Conservation (phyloP, 2,113 vertebrate genomes). For the Pituophis catenifer region DNA sequence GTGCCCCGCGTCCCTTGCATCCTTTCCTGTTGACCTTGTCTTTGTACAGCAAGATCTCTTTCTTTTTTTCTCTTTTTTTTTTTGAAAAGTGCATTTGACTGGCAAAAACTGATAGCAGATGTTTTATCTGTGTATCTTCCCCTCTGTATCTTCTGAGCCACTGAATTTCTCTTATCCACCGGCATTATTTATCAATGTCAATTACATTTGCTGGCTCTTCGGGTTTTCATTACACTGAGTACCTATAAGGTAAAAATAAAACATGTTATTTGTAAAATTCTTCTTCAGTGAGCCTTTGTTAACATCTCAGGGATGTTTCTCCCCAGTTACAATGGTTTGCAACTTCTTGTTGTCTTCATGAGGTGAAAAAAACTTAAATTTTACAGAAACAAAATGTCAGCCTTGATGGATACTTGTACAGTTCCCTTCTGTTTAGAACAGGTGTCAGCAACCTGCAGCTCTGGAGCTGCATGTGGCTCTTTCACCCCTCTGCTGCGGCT, state of each 20-base stretch:
- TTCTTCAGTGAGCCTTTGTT: constrained; percentile 48
- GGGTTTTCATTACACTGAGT: constrained; percentile 55
- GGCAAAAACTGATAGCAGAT: constrained; percentile 27
- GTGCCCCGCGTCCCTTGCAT: too few relatives aligned
- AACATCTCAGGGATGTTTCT: constrained; percentile 39
- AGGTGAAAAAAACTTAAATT: constrained; percentile 29
- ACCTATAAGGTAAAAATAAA: constrained; percentile 57
- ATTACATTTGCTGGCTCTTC: constrained; percentile 51
- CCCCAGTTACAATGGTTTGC: constrained; percentile 51
- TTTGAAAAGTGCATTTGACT: constrained; percentile 43
- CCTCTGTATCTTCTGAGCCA: constrained; percentile 23
- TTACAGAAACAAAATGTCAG: constrained; percentile 45
- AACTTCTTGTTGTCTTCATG: constrained; percentile 35
- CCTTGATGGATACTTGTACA: constrained; percentile 18
- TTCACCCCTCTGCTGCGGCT: too few relatives aligned
- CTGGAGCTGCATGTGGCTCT: too few relatives aligned
- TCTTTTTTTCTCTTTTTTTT: background rate
- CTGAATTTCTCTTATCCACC: constrained; percentile 44
- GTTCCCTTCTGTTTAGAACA: constrained; percentile 24
- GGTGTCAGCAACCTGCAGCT: too few relatives aligned
- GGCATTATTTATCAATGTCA: constrained; percentile 48
- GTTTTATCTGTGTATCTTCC: constrained; percentile 27
- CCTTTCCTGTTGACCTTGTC: too few relatives aligned
- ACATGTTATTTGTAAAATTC: constrained; percentile 57
- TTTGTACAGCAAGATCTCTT: background rate